Evolutionary conservation across 2,797 vertebrate genomes (phyloP).

Genomic region (Microcaecilia unicolor): DNA sequence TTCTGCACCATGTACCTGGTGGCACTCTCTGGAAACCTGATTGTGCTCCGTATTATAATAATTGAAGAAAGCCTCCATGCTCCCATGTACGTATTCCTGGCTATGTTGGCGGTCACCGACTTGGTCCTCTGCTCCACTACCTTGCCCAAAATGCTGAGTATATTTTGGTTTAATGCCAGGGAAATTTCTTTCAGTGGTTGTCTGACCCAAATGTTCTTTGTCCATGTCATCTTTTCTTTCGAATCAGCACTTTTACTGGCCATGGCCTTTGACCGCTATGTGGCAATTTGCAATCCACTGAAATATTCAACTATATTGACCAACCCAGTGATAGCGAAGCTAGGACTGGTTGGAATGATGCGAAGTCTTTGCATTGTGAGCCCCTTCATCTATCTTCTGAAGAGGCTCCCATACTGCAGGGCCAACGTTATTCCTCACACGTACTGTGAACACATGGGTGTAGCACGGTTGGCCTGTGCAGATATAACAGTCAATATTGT

Average conservation of each 20-base stretch:
- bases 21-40: no score
- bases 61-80: conserved; percentile 34
- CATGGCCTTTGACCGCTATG: no score
- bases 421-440: conserved; percentile 22
- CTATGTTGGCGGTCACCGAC: conserved; percentile 37
- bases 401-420: conserved; percentile 7
- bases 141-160: conserved; percentile 42
- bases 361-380: conserved; percentile 6
- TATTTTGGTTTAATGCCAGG: conserved; percentile 38
- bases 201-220: conserved; percentile 9
- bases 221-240: background rate
- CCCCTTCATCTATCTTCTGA: conserved; percentile 23
- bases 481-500: conserved; percentile 43
- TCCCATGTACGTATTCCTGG: no score
- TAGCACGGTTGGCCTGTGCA: conserved; percentile 49
- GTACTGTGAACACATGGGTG: conserved; percentile 57
- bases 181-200: conserved; percentile 36
- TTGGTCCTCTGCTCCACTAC: conserved; percentile 39
- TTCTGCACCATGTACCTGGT: no score
- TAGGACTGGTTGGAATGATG: background rate
- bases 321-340: conserved; percentile 17
- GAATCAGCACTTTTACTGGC: conserved; percentile 1
- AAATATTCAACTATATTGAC: conserved; percentile 44
- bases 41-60: no score
- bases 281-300: conserved; percentile 18